Base-by-base conservation (phyloP, 1,140 invertebrate genomes). In the Monochamus saltuarius region DNA sequence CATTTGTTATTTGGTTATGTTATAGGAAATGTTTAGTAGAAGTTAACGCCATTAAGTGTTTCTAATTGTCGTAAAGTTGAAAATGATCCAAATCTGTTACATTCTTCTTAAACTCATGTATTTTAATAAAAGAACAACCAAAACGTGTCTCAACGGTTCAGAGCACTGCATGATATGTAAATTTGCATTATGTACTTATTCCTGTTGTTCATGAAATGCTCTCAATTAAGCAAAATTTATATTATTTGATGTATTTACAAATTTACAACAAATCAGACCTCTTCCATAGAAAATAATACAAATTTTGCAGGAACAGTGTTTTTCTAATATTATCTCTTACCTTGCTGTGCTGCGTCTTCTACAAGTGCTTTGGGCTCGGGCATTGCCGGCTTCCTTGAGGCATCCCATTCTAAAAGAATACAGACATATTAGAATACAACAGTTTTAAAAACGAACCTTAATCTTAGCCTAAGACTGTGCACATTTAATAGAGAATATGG, bases 361-460 rank as follows among this genome's bases (percentile, higher is more conserved):
- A 39, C 54, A 35, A 49, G n/a, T 67, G 67, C 42, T 43, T 17
- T 17, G 34, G 43, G 22, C 53, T 62, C 52, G 34, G 45, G 10
- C 11, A 46, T 46, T 39, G 61, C 37, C 49, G 63, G 46, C 47
- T 62, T 69, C 63, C 60, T 67, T 40, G 64, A 45, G 59, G 71
- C 66, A 64, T 72, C 70, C 72, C 74, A 74, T 64, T 72, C 74
- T 76, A 67, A 13, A 74, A 67, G 46, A 36, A 70, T 47, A 49
- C 56, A 22, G 35, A 51, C 59, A 38, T 6, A 29, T 29, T 29
- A 29, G 22, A 29, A 29, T 29, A 29, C 22, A 29, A 29, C 22
- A 29, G 22, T 29, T 29, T 29, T 3, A 29, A 29, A 29, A 3
- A 29, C 2, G 22, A 6, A n/a, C n/a, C n/a, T n/a, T n/a, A n/a